A percentile compares a stretch with the other conserved stretches of the same genome.
phyloP scores from a whole-genome alignment of 2,888 invertebrate species.

The Leptopterna dolabrata region DNA sequence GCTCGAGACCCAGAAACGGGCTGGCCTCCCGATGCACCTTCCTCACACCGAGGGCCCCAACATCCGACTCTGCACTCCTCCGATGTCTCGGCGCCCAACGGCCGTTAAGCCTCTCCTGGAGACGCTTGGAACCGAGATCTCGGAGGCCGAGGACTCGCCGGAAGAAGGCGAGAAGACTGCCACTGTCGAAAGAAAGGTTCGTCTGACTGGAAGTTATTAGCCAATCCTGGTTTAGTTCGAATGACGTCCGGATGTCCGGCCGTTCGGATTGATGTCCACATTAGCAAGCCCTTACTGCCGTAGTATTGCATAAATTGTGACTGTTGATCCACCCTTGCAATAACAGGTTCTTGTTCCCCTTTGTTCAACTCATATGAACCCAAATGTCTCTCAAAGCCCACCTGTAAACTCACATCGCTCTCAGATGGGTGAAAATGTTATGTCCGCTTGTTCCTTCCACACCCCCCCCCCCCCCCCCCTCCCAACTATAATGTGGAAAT shows the following conservation, averaged over 20 bases:
- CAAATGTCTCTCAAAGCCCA: too few relatives aligned
- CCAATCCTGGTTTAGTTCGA: not conserved
- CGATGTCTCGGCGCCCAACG: conserved; percentile 73
- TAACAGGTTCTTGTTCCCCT: too few relatives aligned
- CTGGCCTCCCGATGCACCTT: conserved; percentile 84
- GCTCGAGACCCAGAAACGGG: conserved; percentile 87
- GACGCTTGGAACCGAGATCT: conserved; percentile 81
- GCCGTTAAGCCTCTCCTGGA: conserved; percentile 71
- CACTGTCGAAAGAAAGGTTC: conserved; percentile 76
- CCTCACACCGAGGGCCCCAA: conserved; percentile 78
- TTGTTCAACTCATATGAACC: too few relatives aligned
- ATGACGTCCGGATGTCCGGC: not conserved
- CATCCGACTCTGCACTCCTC: conserved; percentile 77
- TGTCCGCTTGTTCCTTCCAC: too few relatives aligned
- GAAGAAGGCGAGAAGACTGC: conserved; percentile 82
- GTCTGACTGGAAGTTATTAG: not conserved
- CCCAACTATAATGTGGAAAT: too few relatives aligned
- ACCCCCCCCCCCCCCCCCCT: too few relatives aligned
- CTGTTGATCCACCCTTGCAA: too few relatives aligned
- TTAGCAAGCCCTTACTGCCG: too few relatives aligned
- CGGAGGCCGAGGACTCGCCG: conserved; percentile 87
- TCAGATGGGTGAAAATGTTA: too few relatives aligned
- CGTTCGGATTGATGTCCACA: too few relatives aligned
- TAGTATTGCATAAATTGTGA: too few relatives aligned
- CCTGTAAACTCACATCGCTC: too few relatives aligned